Evolutionary conservation across 2,888 invertebrate species (phyloP).

Genomic region (Augochlorella aurata): DNA sequence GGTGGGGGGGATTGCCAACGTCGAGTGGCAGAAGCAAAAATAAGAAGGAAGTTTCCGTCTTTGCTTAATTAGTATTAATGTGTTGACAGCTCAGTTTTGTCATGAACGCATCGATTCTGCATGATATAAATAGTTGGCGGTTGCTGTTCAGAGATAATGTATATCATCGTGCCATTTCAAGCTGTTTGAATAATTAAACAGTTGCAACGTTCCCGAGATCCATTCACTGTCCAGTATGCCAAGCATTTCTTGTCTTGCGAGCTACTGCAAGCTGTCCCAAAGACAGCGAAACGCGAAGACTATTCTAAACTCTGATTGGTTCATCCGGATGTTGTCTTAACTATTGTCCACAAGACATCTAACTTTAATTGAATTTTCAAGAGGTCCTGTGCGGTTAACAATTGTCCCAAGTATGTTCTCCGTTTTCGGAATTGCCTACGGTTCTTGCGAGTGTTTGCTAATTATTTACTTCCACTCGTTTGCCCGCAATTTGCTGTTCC

Average conservation of each 20-base stretch:
- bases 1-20: too few relatives aligned
- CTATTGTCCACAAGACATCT: neutral
- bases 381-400: neutral
- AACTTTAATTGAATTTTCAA: slow-evolving; percentile 16
- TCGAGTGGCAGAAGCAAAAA: too few relatives aligned
- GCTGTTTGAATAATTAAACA: neutral
- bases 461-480: neutral
- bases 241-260: neutral
- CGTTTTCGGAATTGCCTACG: neutral
- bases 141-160: neutral
- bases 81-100: too few relatives aligned
- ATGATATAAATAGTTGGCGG: neutral
- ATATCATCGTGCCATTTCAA: neutral
- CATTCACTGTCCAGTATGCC: neutral
- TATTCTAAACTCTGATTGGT: slow-evolving; percentile 15
- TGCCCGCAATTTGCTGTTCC: neutral
- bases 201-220: neutral
- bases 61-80: too few relatives aligned
- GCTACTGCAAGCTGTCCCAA: neutral
- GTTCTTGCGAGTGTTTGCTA: neutral
- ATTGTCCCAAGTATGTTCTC: neutral
- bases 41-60: too few relatives aligned
- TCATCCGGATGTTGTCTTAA: slow-evolving; percentile 7
- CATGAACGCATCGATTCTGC: too few relatives aligned
- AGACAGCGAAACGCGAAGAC: neutral